phyloP scores from a whole-genome alignment of 2,113 vertebrate genomes.

The Sialia sialis region DNA sequence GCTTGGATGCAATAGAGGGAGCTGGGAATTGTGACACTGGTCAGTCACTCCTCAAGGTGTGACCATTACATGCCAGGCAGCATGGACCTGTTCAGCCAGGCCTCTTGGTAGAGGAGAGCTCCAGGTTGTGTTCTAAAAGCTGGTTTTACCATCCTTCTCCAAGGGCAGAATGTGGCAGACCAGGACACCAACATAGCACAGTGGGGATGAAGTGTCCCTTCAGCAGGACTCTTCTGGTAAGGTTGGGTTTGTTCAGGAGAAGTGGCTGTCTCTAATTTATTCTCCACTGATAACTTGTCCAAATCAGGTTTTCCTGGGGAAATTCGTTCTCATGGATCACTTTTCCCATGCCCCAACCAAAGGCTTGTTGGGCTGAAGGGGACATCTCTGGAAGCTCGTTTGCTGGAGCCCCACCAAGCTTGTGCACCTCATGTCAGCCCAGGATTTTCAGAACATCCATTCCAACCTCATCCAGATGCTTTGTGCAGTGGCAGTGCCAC shows the following conservation, averaged over 20 bases:
- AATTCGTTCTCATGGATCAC: neutral
- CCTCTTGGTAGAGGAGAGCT: neutral
- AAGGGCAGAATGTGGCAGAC: neutral
- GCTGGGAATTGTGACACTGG: neutral
- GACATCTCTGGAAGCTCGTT: neutral
- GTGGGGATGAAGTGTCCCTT: neutral
- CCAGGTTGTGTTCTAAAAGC: neutral
- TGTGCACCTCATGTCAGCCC: neutral
- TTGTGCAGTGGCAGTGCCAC: fast-evolving
- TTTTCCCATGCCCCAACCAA: neutral
- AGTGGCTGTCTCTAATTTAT: fast-evolving
- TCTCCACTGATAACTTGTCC: neutral
- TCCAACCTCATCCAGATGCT: neutral
- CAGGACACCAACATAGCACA: fast-evolving
- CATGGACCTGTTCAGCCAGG: neutral
- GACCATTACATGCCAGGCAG: neutral
- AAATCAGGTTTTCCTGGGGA: neutral
- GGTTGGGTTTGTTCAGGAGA: neutral
- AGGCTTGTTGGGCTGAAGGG: neutral
- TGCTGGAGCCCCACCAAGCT: neutral
- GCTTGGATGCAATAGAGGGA: neutral
- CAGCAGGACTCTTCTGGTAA: neutral
- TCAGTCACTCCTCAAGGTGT: neutral
- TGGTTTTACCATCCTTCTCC: neutral
- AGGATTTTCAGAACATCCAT: neutral